Evolutionary conservation across 2,113 vertebrate genomes (phyloP).

Genomic region (Silurus glanis): DNA sequence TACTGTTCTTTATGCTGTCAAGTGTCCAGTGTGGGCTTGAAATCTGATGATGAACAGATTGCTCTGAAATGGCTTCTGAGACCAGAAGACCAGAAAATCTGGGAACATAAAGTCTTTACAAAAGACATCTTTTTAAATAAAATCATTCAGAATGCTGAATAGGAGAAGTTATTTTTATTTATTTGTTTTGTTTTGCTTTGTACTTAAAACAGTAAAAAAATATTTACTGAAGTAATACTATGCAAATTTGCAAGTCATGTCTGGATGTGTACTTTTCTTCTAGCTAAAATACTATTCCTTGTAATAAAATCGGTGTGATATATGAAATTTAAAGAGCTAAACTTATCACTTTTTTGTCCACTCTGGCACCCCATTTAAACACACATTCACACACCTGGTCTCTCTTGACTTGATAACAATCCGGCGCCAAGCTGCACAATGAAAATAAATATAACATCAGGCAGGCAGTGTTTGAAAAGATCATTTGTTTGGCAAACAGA

Average conservation of each 20-base stretch:
- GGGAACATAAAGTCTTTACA: neutral
- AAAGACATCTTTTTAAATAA: neutral
- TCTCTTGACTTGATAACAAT: conserved; percentile 22
- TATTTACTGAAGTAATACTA: neutral
- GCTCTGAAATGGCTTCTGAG: neutral
- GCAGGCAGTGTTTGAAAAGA: conserved; percentile 30
- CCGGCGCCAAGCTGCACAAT: conserved; percentile 16
- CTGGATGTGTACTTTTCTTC: neutral
- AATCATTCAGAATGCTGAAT: neutral
- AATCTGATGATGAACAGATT: conserved; percentile 36
- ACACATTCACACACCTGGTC: conserved; percentile 25
- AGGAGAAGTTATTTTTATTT: neutral
- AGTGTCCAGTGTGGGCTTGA: neutral
- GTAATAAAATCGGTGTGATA: neutral
- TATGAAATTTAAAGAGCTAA: neutral
- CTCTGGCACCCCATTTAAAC: neutral
- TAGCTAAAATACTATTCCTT: neutral
- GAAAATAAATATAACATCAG: conserved; percentile 15
- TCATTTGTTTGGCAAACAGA: conserved; percentile 41
- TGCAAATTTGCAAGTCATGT: neutral
- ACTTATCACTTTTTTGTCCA: conserved; percentile 2
- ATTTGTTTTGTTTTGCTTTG: no score
- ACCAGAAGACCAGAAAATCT: neutral
- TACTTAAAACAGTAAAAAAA: neutral
- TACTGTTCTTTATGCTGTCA: conserved; percentile 23